Evolutionary conservation across 2,888 invertebrate species (phyloP), one percentile per base, ranked within the genome.

Genomic region (Horisme vitalbata): DNA sequence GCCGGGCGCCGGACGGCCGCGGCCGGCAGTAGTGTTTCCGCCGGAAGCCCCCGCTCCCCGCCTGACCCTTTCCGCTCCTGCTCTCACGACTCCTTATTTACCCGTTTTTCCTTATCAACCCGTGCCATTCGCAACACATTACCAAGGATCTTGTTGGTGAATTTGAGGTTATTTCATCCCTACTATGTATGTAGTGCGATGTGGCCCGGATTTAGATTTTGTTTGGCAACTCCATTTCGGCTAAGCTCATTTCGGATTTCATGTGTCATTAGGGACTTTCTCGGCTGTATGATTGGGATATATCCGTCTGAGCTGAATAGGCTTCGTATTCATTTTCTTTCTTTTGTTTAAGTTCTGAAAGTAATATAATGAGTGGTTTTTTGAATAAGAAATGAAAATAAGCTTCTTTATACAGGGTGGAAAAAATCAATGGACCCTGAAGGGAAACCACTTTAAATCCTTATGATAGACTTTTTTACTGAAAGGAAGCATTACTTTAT

Each of bases 41-140:
- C 52, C 77, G 78, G 79, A 78, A 68, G 66, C 56, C 56, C 53
- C 52, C 61, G 56, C 53, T 31, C 41, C 56, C 52, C 65, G 57
- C 57, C 71, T 70, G 73, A 74, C 79, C 80, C 65, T 75, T 71
- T 78, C 79, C 80, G 75, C 68, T 55, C 65, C 54, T 58, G 59
- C 67, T 68, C 71, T 68, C 71, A 74, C 71, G 68, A 77, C 71
- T 81, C 78, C 79, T 83, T 87, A 85, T 88, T 86, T 85, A 84
- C 78, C 76, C 80, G 83, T 80, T 86, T 85, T 85, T 85, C 83
- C 84, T 87, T 86, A 88, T 88, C 85, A 83, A 73, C 68, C 73
- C 66, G 68, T 70, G 68, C 79, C 87, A 86, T 84, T 86, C 85
- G 72, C 75, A 75, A 79, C 84, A 81, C 79, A 79, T 85, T 82